Base-by-base conservation (phyloP, 2,797 vertebrate species). In the Dendrocincla fuliginosa region DNA sequence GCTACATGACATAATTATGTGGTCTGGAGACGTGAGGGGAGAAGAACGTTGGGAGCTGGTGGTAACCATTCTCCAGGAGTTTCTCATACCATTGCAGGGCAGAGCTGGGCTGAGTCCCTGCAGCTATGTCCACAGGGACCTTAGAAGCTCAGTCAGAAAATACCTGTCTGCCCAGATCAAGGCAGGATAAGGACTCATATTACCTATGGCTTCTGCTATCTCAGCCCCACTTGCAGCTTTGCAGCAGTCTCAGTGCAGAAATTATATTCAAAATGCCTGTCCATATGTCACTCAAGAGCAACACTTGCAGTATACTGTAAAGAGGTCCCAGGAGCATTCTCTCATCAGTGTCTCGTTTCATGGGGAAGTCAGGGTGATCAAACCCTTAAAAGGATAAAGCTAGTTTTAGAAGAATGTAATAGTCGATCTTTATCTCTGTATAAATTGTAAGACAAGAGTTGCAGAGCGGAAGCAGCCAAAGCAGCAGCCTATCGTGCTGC, bases 141-240 rank as follows among this genome's bases (percentile, higher is more conserved):
- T 6, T n/a, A 46, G 77, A 74, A 89, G 22, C 60, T 91, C 59
- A 27, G 10, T 39, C 60, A 65, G 67, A 74, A 42, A 81, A 50
- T 15, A 61, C 12, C 35, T 86, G 41, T 18, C 20, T 1, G 0
- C 27, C 42, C 44, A 23, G 52, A 33, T 77, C 27, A 42, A 87
- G 44, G 64, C 42, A 92, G 52, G 52, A 41, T 20, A 68, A 67
- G 46, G n/a, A 79, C 57, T 65, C 42, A 47, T 37, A 46, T 44
- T 32, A 32, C 35, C 10, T 42, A 15, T 0, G 0, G 33, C 6
- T 61, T 42, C 64, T 85, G 25, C 24, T 64, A 4, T 53, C 22
- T 32, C 74, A 84, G 39, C 50, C 33, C 37, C 41, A 24, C 63
- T 70, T 69, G 2, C 37, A 89, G 67, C 47, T 84, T 59, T 73